These are phyloP conservation scores for Hemiscyllium ocellatum DNA, from an alignment of 2,113 vertebrate species.

Conservation along the genomic window DNA sequence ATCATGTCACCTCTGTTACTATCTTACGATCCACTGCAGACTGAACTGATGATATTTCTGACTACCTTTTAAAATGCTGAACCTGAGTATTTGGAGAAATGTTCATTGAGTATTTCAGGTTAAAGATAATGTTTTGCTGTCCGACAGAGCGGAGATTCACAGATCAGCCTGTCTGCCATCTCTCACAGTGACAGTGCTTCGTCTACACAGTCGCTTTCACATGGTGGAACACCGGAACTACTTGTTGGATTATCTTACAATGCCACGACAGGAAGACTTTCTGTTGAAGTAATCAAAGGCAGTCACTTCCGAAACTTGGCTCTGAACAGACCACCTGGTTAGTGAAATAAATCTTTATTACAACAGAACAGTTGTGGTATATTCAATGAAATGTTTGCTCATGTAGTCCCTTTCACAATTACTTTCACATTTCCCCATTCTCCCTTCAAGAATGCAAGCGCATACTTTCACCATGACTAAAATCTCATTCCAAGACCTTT, in stretches of 20 bases:
- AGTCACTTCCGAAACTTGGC: constrained; percentile 93
- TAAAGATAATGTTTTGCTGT: constrained; percentile 44
- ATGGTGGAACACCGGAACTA: constrained; percentile 87
- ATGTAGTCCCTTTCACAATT: constrained; percentile 46
- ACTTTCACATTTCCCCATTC: background rate
- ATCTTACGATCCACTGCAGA: background rate
- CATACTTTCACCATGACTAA: background rate
- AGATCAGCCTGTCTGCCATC: constrained; percentile 72
- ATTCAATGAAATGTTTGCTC: constrained; percentile 49
- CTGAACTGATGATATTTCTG: background rate
- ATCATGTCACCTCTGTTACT: background rate
- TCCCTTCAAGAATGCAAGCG: background rate
- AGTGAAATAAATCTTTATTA: constrained; percentile 47
- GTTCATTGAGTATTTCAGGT: background rate
- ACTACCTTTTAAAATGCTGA: background rate
- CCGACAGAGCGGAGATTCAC: constrained; percentile 73
- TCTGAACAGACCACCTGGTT: constrained; percentile 82
- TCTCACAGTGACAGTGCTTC: constrained; percentile 81
- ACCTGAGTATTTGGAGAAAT: too few relatives aligned
- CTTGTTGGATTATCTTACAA: constrained; percentile 86
- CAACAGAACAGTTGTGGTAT: constrained; percentile 47
- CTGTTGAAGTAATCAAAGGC: constrained; percentile 94
- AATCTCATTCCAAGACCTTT: background rate
- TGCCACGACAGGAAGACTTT: constrained; percentile 86
- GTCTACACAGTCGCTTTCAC: constrained; percentile 82